Base-by-base conservation (phyloP, 1,140 invertebrate genomes). In the Brachionus sp. region DNA sequence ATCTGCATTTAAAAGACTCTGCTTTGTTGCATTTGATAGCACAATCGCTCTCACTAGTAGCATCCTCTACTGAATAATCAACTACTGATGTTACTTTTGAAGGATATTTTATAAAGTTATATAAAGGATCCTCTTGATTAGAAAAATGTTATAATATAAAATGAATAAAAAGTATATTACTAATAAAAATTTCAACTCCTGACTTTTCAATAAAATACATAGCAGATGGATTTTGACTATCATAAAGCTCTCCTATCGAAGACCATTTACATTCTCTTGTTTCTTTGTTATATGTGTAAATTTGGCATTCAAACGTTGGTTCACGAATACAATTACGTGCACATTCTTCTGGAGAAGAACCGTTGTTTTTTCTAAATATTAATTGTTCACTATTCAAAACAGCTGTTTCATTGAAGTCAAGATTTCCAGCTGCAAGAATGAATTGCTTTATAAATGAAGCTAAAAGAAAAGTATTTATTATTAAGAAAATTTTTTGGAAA, bases 31-130 rank as follows among this genome's bases (percentile, higher is more conserved):
- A 80, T 62, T 29, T 80, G 4, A 23, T 39, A 12, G 77, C 77
- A 25, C 77, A 80, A 35, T 80, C 33, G 42, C 29, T 42, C 42
- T 37, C 77, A 4, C 16, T 64, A 13, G 12, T 9, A 42, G 33
- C 77, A 39, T 62, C 50, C 4, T 33, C n/a, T 3, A 62, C 37
- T 25, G n/a, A 62, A 44, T 62, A 80, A 44, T 80, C 77, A 44
- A 80, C 50, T 0, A 80, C 9, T 33, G 77, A 80, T 13, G 77
- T 80, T 33, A 80, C 77, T 80, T 80, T 57, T 7, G 50, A 80
- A 29, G 77, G 77, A 80, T 62, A 80, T 44, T 80, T 80, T 42
- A 80, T 80, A 16, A 33, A 80, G 39, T 35, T 80, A 25, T 62
- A 80, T 9, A 80, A 44, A 23, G 77, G 77, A 23, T 57, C 62